phyloP scores from a whole-genome alignment of 2,888 invertebrate genomes.

The Pandemis corylana region DNA sequence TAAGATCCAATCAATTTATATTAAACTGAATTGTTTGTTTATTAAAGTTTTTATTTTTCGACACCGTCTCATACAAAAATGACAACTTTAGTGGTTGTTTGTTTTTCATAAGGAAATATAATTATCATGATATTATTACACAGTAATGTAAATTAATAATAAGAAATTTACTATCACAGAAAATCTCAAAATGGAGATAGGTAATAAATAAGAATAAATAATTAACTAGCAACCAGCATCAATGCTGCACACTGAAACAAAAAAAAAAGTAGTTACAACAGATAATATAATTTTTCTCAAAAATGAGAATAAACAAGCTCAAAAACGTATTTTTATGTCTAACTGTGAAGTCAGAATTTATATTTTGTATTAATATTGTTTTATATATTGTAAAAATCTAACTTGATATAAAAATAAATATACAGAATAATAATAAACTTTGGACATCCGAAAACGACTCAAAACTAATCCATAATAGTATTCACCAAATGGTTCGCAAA shows the following conservation, averaged over 20 bases:
- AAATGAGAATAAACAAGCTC: neutral
- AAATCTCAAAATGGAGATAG: neutral
- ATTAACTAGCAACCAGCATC: neutral
- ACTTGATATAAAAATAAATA: no score
- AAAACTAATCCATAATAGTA: no score
- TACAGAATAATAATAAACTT: no score
- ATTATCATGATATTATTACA: constrained; percentile 4
- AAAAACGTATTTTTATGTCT: neutral
- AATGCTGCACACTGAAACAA: constrained; percentile 29
- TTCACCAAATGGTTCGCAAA: no score
- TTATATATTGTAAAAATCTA: no score
- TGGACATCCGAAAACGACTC: no score
- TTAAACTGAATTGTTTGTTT: constrained; percentile 1
- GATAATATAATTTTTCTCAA: neutral
- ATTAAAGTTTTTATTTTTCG: neutral
- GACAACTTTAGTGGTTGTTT: neutral
- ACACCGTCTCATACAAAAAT: neutral
- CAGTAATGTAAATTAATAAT: neutral
- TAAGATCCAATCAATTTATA: constrained; percentile 6
- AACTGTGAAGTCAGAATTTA: neutral
- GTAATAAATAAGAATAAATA: neutral
- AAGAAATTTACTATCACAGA: constrained; percentile 20
- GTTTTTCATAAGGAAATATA: neutral
- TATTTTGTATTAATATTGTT: no score
- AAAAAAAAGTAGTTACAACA: constrained; percentile 2